These are phyloP conservation scores for Drosophila flavopinicola DNA, from an alignment of 2,888 invertebrate species.

Conservation along the genomic window DNA sequence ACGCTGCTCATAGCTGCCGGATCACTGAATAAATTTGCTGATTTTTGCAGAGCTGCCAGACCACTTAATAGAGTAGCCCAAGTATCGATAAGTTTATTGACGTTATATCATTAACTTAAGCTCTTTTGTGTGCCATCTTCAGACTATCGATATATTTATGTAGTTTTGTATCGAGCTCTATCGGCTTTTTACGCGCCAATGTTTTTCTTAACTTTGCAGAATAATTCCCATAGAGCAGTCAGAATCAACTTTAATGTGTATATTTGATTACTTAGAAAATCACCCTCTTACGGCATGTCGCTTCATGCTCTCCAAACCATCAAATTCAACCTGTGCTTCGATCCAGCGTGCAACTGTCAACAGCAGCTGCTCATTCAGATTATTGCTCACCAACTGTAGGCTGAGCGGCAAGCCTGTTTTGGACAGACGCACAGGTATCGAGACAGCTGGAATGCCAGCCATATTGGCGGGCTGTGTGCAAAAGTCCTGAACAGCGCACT, in stretches of 20 bases:
- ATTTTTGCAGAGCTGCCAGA: constrained; percentile 19
- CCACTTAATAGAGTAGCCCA: neutral
- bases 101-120: too few relatives aligned
- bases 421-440: constrained; percentile 92
- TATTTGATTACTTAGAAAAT: neutral
- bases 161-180: too few relatives aligned
- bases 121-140: too few relatives aligned
- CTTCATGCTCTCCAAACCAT: constrained; percentile 65
- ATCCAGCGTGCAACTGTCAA: constrained; percentile 92
- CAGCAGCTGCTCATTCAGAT: constrained; percentile 90
- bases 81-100: too few relatives aligned
- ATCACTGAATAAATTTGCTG: neutral
- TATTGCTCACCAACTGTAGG: constrained; percentile 94
- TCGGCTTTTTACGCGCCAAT: constrained; percentile 4
- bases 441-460: constrained; percentile 97
- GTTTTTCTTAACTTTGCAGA: too few relatives aligned
- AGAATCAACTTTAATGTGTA: neutral
- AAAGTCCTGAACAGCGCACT: constrained; percentile 95
- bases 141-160: neutral
- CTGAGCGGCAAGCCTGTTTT: constrained; percentile 91
- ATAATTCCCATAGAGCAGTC: too few relatives aligned
- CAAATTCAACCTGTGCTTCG: constrained; percentile 87
- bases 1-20: constrained; percentile 20
- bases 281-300: constrained; percentile 1
- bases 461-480: constrained; percentile 98